Evolutionary conservation across 2,113 vertebrate species (phyloP).

Genomic region (Marmota flaviventris): DNA sequence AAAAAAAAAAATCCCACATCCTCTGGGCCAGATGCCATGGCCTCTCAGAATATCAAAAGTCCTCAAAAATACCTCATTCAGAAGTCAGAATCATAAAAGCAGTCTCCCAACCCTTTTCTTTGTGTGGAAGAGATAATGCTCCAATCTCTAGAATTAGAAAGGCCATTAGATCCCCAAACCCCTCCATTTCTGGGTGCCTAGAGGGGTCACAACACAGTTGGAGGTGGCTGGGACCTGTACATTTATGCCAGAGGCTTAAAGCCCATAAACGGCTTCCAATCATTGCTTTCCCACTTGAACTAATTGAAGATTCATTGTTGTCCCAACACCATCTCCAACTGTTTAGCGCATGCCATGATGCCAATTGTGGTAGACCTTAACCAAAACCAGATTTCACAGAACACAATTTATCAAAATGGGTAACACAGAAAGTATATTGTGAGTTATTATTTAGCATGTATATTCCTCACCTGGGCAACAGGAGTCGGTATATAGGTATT

Average conservation of each 20-base stretch:
- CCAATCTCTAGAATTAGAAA: not conserved
- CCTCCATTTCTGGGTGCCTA: not conserved
- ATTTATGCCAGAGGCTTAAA: not conserved
- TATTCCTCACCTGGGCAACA: conserved; percentile 95
- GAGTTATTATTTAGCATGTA: not conserved
- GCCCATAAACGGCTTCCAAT: not conserved
- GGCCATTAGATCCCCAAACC: not conserved
- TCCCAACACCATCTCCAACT: not conserved
- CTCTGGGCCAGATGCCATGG: not conserved
- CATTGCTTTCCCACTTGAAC: not conserved
- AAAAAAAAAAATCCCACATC: not conserved
- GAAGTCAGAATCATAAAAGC: not conserved
- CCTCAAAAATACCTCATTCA: not conserved
- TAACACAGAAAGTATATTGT: not conserved
- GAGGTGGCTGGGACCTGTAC: fast-evolving
- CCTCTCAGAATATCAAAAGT: not conserved
- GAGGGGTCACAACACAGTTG: fast-evolving
- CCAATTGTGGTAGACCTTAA: not conserved
- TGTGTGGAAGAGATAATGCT: not conserved
- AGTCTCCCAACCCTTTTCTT: not conserved
- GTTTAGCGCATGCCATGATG: not conserved
- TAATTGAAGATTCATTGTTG: not conserved
- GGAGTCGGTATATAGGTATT: conserved; percentile 98
- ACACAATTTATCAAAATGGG: not conserved
- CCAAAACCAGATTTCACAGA: not conserved